Conservation (phyloP, 2,888 invertebrate genomes). For the Drosophila antonietae region DNA sequence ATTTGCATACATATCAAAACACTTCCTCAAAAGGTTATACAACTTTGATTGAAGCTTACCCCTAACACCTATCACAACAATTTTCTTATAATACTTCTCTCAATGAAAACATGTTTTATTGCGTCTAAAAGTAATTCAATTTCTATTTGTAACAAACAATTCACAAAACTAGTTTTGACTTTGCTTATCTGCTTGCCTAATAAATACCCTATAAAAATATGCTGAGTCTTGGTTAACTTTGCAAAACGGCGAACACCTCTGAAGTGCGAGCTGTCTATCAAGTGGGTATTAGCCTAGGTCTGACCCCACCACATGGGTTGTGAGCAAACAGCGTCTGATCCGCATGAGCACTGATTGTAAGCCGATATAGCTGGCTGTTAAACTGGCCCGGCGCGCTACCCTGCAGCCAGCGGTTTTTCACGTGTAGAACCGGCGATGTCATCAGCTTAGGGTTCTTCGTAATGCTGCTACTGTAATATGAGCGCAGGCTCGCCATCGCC, state of each 20-base stretch:
- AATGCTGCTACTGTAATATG: constrained; percentile 4
- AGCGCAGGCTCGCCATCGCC: background rate
- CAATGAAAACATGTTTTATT: constrained; percentile 6
- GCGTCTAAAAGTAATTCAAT: background rate
- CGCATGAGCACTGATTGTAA: constrained; percentile 1
- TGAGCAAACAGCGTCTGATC: background rate
- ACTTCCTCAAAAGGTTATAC: background rate
- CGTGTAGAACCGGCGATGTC: background rate
- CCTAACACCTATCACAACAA: background rate
- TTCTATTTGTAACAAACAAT: background rate
- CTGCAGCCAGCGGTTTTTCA: background rate
- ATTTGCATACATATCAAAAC: background rate
- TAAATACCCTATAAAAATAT: background rate
- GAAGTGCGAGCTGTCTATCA: constrained; percentile 1
- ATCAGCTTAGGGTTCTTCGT: background rate
- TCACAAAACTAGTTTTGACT: background rate
- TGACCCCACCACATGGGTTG: constrained; percentile 3
- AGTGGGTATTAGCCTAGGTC: constrained; percentile 13
- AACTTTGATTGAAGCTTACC: background rate
- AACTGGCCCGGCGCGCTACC: background rate
- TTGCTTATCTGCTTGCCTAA: background rate
- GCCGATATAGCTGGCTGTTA: background rate
- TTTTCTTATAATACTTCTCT: background rate
- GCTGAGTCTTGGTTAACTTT: constrained; percentile 4
- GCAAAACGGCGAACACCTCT: constrained; percentile 5